Conservation (phyloP, 2,797 vertebrate genomes). For the Poecilia gillii region DNA sequence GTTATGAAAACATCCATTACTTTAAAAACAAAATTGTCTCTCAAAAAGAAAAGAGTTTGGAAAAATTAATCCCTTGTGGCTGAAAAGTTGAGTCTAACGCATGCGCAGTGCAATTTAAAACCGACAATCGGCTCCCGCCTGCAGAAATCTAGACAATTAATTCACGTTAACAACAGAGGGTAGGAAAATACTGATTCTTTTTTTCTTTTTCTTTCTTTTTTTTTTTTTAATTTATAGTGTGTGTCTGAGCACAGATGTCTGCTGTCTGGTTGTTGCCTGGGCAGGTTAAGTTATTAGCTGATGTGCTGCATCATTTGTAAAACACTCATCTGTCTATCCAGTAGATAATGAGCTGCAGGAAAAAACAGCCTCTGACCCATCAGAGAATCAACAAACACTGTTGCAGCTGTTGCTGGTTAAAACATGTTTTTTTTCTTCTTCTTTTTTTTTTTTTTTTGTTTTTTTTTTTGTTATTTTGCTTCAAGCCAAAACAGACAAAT, state of each 20-base stretch:
- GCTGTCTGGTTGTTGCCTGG: neutral
- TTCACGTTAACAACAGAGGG: neutral
- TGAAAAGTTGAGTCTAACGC: neutral
- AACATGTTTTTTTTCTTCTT: neutral
- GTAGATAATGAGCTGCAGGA: slow-evolving; percentile 13
- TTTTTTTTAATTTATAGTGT: neutral
- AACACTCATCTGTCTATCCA: slow-evolving; percentile 9
- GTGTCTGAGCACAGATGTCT: neutral
- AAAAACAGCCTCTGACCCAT: slow-evolving; percentile 24
- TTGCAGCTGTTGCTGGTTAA: slow-evolving; percentile 9
- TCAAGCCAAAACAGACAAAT: slow-evolving; percentile 32
- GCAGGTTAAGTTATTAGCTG: neutral
- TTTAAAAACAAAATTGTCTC: neutral
- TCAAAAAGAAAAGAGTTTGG: neutral
- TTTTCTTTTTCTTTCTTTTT: neutral
- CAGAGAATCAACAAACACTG: slow-evolving; percentile 7
- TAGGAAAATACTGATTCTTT: neutral
- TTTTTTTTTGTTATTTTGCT: slow-evolving; percentile 9
- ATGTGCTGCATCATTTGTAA: neutral
- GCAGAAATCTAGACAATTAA: neutral
- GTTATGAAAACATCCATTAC: neutral
- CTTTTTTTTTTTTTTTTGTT: neutral
- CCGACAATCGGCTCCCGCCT: neutral
- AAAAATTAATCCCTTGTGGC: neutral
- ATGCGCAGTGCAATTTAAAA: neutral